Evolutionary conservation across 2,797 vertebrate genomes (phyloP), one percentile per base, ranked within the genome.

Genomic region (Margarornis squamiger): DNA sequence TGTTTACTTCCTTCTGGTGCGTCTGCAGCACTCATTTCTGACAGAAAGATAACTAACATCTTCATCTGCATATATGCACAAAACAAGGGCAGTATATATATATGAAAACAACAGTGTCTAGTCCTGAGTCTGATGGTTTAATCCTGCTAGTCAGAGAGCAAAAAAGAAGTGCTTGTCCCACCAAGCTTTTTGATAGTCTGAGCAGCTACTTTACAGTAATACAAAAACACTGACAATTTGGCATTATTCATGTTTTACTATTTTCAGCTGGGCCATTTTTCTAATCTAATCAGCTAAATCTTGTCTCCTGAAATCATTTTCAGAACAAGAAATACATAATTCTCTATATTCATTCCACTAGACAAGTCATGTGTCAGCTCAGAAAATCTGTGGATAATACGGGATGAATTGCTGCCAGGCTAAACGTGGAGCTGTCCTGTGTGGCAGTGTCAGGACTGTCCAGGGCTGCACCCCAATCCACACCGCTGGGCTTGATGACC

Each of bases 221-320:
- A 82, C 26, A 89, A 66, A 87, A 7, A 63, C 2, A 1, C 32
- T 77, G n/a, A 79, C 38, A 55, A 75, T 39, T 45, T 32, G 51
- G 36, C 57, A 84, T 91, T 80, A 87, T 88, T 95, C 52, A 71
- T 43, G 66, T 79, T 79, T 82, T 63, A 82, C 26, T 80, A 30
- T 94, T 94, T 94, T 92, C 84, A 79, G 39, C 55, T 34, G 23
- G 66, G 36, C 86, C 73, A 55, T 75, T 91, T 82, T 58, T 74
- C 74, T 85, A 88, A 92, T 74, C 70, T 93, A 62, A 90, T 59
- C 68, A 91, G 58, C 49, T 76, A 39, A 95, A 91, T 70, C 80
- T 72, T 72, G 54, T 91, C 62, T 86, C 84, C 59, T 73, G 73
- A 49, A 95, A 79, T 39, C 1, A 0, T 38, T 81, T 86, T 39